Evolutionary conservation across 2,888 invertebrate genomes (phyloP).

Genomic region (Frankliniella fusca): DNA sequence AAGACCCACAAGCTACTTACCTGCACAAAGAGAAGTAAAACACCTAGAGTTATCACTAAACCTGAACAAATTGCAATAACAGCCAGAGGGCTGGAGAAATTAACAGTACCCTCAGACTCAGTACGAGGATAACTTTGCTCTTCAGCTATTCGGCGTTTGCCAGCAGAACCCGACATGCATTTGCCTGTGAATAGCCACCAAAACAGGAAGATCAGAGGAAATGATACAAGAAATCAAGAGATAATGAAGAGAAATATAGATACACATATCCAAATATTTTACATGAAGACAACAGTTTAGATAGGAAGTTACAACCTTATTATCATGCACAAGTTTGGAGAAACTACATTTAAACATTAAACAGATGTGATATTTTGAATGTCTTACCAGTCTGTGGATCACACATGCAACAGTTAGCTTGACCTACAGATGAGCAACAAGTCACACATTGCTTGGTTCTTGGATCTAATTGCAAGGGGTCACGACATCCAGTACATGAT

Average conservation of each 20-base stretch:
- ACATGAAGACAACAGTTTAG: neutral
- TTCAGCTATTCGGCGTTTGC: slow-evolving; percentile 66
- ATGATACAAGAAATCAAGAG: neutral
- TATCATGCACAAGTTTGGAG: neutral
- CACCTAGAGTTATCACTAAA: neutral
- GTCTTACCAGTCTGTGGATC: slow-evolving; percentile 61
- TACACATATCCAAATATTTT: neutral
- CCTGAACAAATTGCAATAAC: neutral
- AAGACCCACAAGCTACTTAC: neutral
- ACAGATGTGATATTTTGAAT: slow-evolving; percentile 33
- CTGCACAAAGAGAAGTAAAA: neutral
- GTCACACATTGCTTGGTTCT: slow-evolving; percentile 72
- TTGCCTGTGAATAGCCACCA: slow-evolving; percentile 28
- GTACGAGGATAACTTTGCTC: slow-evolving; percentile 45
- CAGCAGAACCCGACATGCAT: slow-evolving; percentile 51
- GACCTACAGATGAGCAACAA: slow-evolving; percentile 60
- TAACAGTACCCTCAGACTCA: neutral
- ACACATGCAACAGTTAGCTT: slow-evolving; percentile 62
- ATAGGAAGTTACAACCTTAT: neutral
- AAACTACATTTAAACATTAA: neutral
- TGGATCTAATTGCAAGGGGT: slow-evolving; percentile 63
- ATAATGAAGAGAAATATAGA: neutral
- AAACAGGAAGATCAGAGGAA: neutral
- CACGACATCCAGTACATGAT: slow-evolving; percentile 63
- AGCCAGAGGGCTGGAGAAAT: neutral